These are phyloP conservation scores for Meiosimyza decipiens DNA, from an alignment of 2,888 invertebrate species.

Conservation along the genomic window DNA sequence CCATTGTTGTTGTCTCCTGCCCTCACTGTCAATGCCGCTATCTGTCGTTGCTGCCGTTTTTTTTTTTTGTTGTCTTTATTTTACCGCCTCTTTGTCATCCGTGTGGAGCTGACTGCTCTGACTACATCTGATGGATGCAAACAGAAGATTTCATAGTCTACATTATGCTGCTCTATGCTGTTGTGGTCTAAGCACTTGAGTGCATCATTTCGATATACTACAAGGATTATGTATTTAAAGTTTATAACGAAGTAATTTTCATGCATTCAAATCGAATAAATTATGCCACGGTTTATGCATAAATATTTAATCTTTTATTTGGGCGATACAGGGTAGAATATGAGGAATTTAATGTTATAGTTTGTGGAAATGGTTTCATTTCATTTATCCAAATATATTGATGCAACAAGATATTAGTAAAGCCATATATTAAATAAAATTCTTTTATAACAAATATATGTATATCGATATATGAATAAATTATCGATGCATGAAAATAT, in stretches of 20 bases:
- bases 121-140: slow-evolving; percentile 17
- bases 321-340: too few relatives aligned
- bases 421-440: too few relatives aligned
- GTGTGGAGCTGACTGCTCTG: slow-evolving; percentile 2
- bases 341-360: too few relatives aligned
- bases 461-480: too few relatives aligned
- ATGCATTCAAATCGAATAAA: slow-evolving; percentile 61
- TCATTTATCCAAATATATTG: too few relatives aligned
- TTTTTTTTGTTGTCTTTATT: neutral
- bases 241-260: slow-evolving; percentile 52
- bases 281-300: slow-evolving; percentile 59
- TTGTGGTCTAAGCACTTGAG: slow-evolving; percentile 34
- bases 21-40: slow-evolving; percentile 5
- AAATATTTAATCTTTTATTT: too few relatives aligned
- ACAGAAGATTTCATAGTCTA: slow-evolving; percentile 13
- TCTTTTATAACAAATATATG: too few relatives aligned
- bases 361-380: too few relatives aligned
- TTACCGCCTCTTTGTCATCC: neutral
- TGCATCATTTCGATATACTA: slow-evolving; percentile 4
- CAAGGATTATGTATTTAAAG: slow-evolving; percentile 26
- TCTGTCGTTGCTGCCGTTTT: neutral
- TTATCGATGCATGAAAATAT: too few relatives aligned
- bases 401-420: too few relatives aligned
- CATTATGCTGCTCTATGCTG: slow-evolving; percentile 24
- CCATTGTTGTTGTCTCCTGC: neutral